Base-by-base conservation (phyloP, 2,888 invertebrate species). In the Stegophylla sp. region DNA sequence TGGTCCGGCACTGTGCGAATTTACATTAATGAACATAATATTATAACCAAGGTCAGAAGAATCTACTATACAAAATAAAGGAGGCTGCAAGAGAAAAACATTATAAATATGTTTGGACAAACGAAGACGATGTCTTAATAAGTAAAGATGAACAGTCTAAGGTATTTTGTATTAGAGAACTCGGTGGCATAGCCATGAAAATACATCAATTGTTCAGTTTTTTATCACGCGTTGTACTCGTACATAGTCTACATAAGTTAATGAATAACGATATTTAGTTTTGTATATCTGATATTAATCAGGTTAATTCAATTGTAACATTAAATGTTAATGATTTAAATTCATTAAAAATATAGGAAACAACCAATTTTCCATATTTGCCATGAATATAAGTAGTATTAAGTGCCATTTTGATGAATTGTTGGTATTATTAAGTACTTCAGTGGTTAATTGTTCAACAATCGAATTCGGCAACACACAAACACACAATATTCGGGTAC, bases 391-490 rank as follows among this genome's bases (percentile, higher is more conserved):
- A 67, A 67, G 45, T 45, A 67, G 45, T 67, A 67, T 67, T 67
- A 67, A 67, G 23, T 67, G 9, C 26, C 67, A 67, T 67, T 67
- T 67, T 67, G 48, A 67, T 48, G 67, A 67, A 67, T 67, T 48
- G 23, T 26, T 48, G 12, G 48, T 67, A 48, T 45, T 26, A 48
- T 67, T 67, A 67, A 67, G 48, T 67, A 67, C 67, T 67, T 67
- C 48, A 48, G 26, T 67, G 67, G 67, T 67, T 5, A 67, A 23
- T 67, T 67, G n/a, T n/a, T n/a, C n/a, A n/a, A n/a, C n/a, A n/a
- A n/a, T n/a, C n/a, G n/a, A n/a, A n/a, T n/a, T n/a, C n/a, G n/a
- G n/a, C n/a, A n/a, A n/a, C n/a, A n/a, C n/a, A n/a, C n/a, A n/a
- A n/a, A n/a, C n/a, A n/a, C n/a, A n/a, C n/a, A n/a, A n/a, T n/a